Evolutionary conservation across 2,888 invertebrate genomes (phyloP).

Genomic region (Scrobipalpa costella): DNA sequence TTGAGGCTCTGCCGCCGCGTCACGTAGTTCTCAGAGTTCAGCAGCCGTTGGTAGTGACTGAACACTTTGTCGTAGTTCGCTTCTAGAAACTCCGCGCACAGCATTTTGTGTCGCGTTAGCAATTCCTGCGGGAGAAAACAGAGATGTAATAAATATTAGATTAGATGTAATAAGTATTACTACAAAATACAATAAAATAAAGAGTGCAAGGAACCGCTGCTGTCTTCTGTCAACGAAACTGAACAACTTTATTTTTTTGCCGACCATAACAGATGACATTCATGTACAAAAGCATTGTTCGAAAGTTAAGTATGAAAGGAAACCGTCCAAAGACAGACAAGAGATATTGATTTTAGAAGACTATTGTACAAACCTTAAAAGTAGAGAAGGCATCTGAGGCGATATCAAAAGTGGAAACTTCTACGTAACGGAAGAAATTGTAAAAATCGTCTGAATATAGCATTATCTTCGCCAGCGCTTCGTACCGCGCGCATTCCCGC

Average conservation of each 20-base stretch:
- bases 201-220: too few relatives aligned
- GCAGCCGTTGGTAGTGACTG: slow-evolving; percentile 96
- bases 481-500: slow-evolving; percentile 98
- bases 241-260: too few relatives aligned
- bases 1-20: slow-evolving; percentile 99
- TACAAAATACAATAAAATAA: too few relatives aligned
- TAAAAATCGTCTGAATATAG: slow-evolving; percentile 99
- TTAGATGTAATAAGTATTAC: too few relatives aligned
- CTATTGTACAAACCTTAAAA: slow-evolving; percentile 89
- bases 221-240: too few relatives aligned
- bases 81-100: slow-evolving; percentile 99
- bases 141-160: not conserved
- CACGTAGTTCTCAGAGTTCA: slow-evolving; percentile 99
- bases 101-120: slow-evolving; percentile 95
- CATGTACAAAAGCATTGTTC: too few relatives aligned
- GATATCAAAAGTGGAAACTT: slow-evolving; percentile 99
- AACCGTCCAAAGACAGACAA: too few relatives aligned
- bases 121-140: slow-evolving; percentile 86
- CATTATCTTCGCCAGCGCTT: slow-evolving; percentile 99
- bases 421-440: slow-evolving; percentile 99
- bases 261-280: too few relatives aligned
- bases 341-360: not conserved
- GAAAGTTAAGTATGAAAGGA: too few relatives aligned
- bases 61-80: slow-evolving; percentile 99
- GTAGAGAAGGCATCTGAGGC: slow-evolving; percentile 99